Evolutionary conservation across 2,797 vertebrate species (phyloP).

Genomic region (Sebastes oblongus): DNA sequence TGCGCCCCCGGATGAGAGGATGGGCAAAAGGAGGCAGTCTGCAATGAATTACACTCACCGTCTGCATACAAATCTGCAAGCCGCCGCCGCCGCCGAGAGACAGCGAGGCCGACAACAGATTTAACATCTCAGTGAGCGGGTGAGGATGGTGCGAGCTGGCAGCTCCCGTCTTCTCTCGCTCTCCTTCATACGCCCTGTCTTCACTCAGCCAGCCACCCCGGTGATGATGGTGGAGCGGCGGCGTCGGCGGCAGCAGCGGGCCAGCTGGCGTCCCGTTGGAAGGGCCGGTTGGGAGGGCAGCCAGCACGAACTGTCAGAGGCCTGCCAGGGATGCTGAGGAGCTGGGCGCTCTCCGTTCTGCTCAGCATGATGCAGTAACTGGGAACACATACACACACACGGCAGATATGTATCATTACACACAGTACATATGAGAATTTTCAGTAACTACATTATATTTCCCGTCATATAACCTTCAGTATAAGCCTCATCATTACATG

Average conservation of each 20-base stretch:
- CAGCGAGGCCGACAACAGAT: slow-evolving; percentile 54
- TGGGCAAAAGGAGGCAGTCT: slow-evolving; percentile 16
- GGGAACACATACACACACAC: slow-evolving; percentile 19
- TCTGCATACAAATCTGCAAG: slow-evolving; percentile 56
- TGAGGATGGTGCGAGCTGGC: slow-evolving; percentile 57
- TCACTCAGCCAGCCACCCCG: slow-evolving; percentile 39
- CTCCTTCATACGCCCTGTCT: background rate
- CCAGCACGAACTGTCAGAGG: slow-evolving; percentile 57
- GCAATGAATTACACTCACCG: slow-evolving; percentile 40
- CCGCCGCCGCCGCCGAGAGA: slow-evolving; percentile 5
- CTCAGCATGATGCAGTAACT: slow-evolving; percentile 39
- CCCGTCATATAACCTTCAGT: background rate
- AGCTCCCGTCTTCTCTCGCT: slow-evolving; percentile 49
- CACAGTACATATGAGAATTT: background rate
- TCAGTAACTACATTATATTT: background rate
- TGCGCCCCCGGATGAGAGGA: slow-evolving; percentile 26
- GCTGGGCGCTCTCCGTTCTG: slow-evolving; percentile 38
- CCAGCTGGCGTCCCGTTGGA: slow-evolving; percentile 64
- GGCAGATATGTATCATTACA: background rate
- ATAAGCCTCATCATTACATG: background rate
- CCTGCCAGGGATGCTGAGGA: slow-evolving; percentile 48
- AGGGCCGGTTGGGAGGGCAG: slow-evolving; percentile 47
- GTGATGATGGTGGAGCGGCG: slow-evolving; percentile 43
- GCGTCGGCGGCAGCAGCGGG: slow-evolving; percentile 39
- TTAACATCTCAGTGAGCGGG: slow-evolving; percentile 63